Base-by-base conservation (phyloP, 2,888 invertebrate species). In the Acanthosoma haemorrhoidale region DNA sequence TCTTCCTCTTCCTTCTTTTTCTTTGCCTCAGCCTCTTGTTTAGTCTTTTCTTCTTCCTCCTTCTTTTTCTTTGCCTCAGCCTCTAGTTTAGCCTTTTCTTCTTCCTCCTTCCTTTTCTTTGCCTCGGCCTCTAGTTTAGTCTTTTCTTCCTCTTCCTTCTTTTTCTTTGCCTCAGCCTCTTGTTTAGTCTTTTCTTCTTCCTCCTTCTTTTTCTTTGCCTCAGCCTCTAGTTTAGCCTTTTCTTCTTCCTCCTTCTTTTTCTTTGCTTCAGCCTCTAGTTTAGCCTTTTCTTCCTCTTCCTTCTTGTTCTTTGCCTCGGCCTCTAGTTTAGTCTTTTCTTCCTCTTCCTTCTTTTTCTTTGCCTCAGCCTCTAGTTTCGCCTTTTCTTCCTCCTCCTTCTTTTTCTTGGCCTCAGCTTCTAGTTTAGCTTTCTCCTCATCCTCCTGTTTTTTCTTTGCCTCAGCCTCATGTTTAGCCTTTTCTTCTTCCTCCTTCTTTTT, bases 361-460 rank as follows among this genome's bases (percentile, higher is more conserved):
- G 18, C 61, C 18, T 63, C 39, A 4, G 72, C 60, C n/a, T 68
- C 69, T 15, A 51, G 59, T 70, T 71, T 70, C 21, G 75, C 70
- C 34, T 72, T 68, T 21, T 71, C 64, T 57, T 71, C 68, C 61
- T 69, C 71, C 64, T 73, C 71, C 63, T 74, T 70, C 21, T 73
- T 70, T 36, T 39, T 68, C 61, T 63, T 18, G 51, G 68, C 36
- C 21, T 72, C 41, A 43, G 68, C 61, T 39, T 69, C 59, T 34
- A 70, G 64, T 66, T 67, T 69, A 38, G 69, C 72, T 8, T 59
- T 69, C 66, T 74, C 73, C 41, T 69, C 70, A 72, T 74, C 72
- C 25, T 57, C 66, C 61, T 73, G 71, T 64, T 69, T 68, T 38
- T 68, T 38, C 58, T 73, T 71, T 6, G 70, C 36, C 15, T 72